These are phyloP conservation scores for Menura novaehollandiae DNA, from an alignment of 2,113 vertebrate genomes.

Conservation along the genomic window DNA sequence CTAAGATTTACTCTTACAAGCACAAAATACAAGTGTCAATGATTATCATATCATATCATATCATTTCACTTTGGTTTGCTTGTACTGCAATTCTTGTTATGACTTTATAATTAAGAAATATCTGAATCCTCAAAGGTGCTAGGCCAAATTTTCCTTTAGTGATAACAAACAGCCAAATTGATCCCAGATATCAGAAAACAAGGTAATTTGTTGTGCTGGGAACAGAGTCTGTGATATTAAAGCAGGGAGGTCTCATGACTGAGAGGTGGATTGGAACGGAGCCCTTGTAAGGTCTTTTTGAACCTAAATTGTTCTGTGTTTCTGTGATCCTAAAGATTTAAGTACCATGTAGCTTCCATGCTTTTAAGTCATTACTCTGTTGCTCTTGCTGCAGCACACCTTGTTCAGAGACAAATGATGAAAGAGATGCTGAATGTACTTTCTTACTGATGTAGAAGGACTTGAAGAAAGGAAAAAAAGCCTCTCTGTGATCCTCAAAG, in stretches of 20 bases:
- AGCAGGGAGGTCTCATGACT: not conserved
- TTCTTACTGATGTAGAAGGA: not conserved
- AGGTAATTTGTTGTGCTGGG: not conserved
- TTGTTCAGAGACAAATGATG: not conserved
- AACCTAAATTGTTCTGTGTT: not conserved
- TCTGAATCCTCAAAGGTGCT: not conserved
- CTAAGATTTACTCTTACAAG: not conserved
- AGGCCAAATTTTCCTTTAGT: not conserved
- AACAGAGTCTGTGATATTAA: not conserved
- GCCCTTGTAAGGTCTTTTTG: not conserved
- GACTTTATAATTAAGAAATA: not conserved
- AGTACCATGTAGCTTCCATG: not conserved
- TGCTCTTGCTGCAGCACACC: not conserved
- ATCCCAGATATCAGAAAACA: not conserved
- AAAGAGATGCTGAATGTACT: conserved; percentile 5
- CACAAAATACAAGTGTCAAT: not conserved
- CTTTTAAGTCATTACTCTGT: not conserved
- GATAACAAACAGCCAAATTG: not conserved
- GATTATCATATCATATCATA: not conserved
- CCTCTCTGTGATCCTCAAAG: not conserved
- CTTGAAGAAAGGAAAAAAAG: not conserved
- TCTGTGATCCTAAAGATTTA: not conserved
- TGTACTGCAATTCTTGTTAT: not conserved
- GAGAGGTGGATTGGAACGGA: not conserved
- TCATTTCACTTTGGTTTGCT: not conserved